Percentiles rank a stretch among this genome's conserved stretches.
Conservation (phyloP, 2,888 invertebrate genomes). For the Eupithecia pulchellata region DNA sequence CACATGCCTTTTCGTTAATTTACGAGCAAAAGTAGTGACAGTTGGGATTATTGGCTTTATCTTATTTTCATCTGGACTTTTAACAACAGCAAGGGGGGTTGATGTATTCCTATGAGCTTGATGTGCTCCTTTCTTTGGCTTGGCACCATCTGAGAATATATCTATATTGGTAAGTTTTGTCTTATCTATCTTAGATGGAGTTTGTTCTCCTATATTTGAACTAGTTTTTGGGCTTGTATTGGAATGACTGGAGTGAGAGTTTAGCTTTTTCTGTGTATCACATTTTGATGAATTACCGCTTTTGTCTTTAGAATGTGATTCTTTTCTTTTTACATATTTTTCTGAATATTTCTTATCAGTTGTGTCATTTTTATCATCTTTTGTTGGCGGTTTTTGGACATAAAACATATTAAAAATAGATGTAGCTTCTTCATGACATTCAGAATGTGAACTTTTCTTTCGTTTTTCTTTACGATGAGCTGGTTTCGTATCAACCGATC, state of each 20-base stretch:
- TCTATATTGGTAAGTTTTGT: constrained; percentile 71
- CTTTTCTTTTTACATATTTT: constrained; percentile 77
- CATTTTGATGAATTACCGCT: constrained; percentile 18
- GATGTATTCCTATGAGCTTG: constrained; percentile 70
- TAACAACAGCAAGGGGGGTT: constrained; percentile 47
- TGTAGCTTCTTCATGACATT: constrained; percentile 58
- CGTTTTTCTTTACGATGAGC: constrained; percentile 81
- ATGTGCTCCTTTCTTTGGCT: constrained; percentile 64
- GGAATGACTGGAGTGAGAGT: constrained; percentile 64
- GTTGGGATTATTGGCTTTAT: constrained; percentile 48
- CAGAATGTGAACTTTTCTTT: constrained; percentile 67
- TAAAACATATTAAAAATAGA: constrained; percentile 61
- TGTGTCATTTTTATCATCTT: constrained; percentile 57
- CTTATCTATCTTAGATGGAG: constrained; percentile 64
- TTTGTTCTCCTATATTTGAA: constrained; percentile 51
- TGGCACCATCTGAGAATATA: constrained; percentile 66
- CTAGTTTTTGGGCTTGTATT: constrained; percentile 61
- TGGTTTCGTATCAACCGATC: constrained; percentile 73
- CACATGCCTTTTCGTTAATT: constrained; percentile 54
- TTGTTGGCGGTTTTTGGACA: constrained; percentile 52
- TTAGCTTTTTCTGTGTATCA: constrained; percentile 54
- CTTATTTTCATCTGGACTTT: constrained; percentile 53
- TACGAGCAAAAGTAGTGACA: constrained; percentile 44
- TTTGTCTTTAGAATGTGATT: constrained; percentile 55
- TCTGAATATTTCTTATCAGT: constrained; percentile 67